Evolutionary conservation across 1,140 invertebrate genomes (phyloP), one percentile per base, ranked within the genome.

Genomic region (Listronotus bonariensis): DNA sequence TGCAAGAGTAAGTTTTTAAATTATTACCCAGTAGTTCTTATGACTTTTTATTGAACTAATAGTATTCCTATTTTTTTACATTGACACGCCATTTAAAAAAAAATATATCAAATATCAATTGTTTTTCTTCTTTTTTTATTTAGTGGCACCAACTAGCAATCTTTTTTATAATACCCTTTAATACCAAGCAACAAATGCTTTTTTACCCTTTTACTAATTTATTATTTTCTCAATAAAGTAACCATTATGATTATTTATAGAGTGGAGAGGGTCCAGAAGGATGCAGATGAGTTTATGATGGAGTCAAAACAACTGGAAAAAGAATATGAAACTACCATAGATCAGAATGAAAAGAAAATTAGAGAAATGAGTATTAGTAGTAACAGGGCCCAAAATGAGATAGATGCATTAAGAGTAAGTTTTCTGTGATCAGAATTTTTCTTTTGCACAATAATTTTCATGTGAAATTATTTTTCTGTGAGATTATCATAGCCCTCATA

Each of bases 241-340:
- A 43, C 18, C 26, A 26, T 57, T 9, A 34, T 34, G 5, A 53
- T 12, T 18, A 52, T 6, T 49, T 57, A 26, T 57, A 91, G 89
- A 72, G 87, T 85, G 78, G 87, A 89, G 72, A 88, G 88, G 69
- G 81, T 89, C 17, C 89, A 92, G 77, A 85, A 85, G 75, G 91
- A 93, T 81, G 84, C 93, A 49, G 92, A 96, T 75, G 95, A 97
- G 73, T 96, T 92, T 75, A 92, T 94, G 76, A 89, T 92, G 74
- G 93, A 92, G 77, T 97, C 95, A 14, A 87, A 91, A 70, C 90
- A 95, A 78, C 81, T 98, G 68, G 96, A 99, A 79, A 89, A 89
- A 65, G 96, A 99, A 85, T 83, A 97, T 71, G 96, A 99, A 82
- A 86, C 90, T 38, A 93, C 95, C 58, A 82, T 98, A 64, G 89